These are phyloP conservation scores for Microctonus aethiopoides DNA, from an alignment of 2,888 invertebrate genomes.

Conservation along the genomic window DNA sequence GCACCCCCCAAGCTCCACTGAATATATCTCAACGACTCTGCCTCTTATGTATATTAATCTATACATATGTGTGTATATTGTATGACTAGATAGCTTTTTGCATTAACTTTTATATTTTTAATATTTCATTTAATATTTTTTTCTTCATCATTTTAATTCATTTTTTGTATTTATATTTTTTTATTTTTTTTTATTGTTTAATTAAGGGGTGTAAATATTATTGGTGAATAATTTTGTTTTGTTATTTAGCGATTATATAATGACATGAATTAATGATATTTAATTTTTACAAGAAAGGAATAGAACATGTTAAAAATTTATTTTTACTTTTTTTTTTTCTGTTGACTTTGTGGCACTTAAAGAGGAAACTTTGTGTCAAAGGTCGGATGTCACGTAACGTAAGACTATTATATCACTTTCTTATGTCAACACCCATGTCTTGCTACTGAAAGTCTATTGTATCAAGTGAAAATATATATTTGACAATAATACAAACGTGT, in stretches of 20 bases:
- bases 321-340: neutral
- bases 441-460: neutral
- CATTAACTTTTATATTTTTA: slow-evolving; percentile 13
- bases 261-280: too few species aligned
- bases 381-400: slow-evolving; percentile 17
- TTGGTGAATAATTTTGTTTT: too few species aligned
- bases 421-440: neutral
- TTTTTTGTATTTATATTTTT: slow-evolving; percentile 27
- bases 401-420: slow-evolving; percentile 16
- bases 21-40: slow-evolving; percentile 25
- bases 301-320: neutral
- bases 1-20: too few species aligned
- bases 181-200: too few species aligned
- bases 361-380: neutral
- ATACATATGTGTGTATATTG: neutral
- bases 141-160: slow-evolving; percentile 16
- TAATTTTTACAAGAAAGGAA: too few species aligned
- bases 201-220: too few species aligned
- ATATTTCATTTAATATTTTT: slow-evolving; percentile 23
- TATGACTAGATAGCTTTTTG: slow-evolving; percentile 18
- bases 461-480: neutral
- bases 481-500: neutral
- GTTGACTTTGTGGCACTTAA: neutral
- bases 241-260: too few species aligned
- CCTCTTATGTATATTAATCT: slow-evolving; percentile 14